Evolutionary conservation across 2,888 invertebrate genomes (phyloP), one percentile per base, ranked within the genome.

Genomic region (Xylophagus ater): DNA sequence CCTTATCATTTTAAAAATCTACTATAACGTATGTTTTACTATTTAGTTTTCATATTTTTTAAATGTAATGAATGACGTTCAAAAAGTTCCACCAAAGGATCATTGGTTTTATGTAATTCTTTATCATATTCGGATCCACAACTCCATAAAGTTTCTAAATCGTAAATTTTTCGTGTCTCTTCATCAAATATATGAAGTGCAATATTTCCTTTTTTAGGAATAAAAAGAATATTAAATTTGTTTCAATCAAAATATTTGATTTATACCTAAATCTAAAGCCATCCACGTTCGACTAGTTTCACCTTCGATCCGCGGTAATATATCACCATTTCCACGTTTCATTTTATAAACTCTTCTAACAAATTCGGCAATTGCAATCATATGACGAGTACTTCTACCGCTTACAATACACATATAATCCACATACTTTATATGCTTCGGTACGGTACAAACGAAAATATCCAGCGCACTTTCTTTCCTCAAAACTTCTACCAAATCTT

Each of bases 131-230:
- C 72, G 0, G 77, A 65, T 2, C 94, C 94, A 13, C 92, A 76
- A 25, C 85, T 72, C 96, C 94, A 96, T 23, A 96, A 65, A 1
- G 82, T 81, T 62, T 96, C 96, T 47, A 96, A 69, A 63, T 94
- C 92, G 60, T 90, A 93, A 5, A 68, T 56, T 46, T 69, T 62
- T 49, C 96, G 70, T 2, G 75, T 71, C 48, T 76, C 69, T 9
- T 71, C 69, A 20, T 81, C 76, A 62, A 94, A 88, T 49, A 96
- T 74, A 55, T 96, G 94, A 21, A 96, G 63, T 4, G 85, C 85
- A 52, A 94, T 92, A 58, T 93, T 94, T 45, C 89, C 90, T n/a
- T n/a, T n/a, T n/a, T n/a, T 32, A 32, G 10, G n/a, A 18, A 20
- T 30, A 4, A 2, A 26, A 9, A 26, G n/a, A 18, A 37, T 10